Conservation (phyloP, 2,888 invertebrate genomes). For the Sussaba pulchella region DNA sequence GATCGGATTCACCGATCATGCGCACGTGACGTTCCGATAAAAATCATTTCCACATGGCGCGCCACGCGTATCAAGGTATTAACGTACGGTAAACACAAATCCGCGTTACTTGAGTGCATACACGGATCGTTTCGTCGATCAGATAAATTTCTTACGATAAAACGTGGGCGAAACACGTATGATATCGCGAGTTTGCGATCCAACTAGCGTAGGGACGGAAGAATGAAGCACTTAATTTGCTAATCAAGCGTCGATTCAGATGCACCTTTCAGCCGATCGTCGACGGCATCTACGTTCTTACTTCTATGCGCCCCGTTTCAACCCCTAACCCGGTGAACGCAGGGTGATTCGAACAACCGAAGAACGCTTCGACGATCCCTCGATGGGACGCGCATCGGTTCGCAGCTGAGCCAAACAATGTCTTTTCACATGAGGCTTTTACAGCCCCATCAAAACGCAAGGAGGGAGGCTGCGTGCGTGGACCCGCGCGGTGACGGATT, state of each 20-base stretch:
- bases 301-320: too few relatives aligned
- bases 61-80: not conserved
- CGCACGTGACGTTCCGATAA: conserved; percentile 62
- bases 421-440: conserved; percentile 83
- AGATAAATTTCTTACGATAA: conserved; percentile 43
- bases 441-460: conserved; percentile 78
- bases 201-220: conserved; percentile 73
- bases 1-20: conserved; percentile 26
- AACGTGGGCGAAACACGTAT: conserved; percentile 25
- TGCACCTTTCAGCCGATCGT: conserved; percentile 80
- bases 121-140: conserved; percentile 47
- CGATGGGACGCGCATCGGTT: conserved; percentile 74
- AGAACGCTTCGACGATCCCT: conserved; percentile 37
- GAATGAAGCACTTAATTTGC: conserved; percentile 83
- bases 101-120: conserved; percentile 8
- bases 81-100: conserved; percentile 12
- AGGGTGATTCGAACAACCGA: not conserved
- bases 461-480: conserved; percentile 52
- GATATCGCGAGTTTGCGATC: conserved; percentile 75
- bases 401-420: conserved; percentile 84
- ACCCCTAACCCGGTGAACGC: conserved; percentile 45
- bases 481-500: conserved; percentile 69
- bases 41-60: conserved; percentile 35
- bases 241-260: conserved; percentile 83
- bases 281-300: conserved; percentile 14